These are phyloP conservation scores for Salticus scenicus DNA, from an alignment of 2,888 invertebrate genomes.

Conservation along the genomic window DNA sequence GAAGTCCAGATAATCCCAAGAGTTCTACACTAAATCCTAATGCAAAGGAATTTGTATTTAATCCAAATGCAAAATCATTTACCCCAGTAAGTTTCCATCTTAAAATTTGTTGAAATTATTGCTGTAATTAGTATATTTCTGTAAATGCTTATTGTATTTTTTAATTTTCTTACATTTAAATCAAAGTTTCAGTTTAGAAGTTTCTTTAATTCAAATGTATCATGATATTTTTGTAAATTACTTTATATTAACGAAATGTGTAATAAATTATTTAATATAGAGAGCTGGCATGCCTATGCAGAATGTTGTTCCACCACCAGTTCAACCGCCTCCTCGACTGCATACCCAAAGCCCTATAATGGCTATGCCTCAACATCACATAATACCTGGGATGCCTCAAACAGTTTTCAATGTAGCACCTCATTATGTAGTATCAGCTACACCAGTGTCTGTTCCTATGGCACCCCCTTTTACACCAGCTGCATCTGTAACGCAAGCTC, in stretches of 20 bases:
- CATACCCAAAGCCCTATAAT: conserved; percentile 70
- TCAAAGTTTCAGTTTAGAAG: too few relatives aligned
- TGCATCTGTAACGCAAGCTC: conserved; percentile 66
- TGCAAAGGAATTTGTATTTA: conserved; percentile 90
- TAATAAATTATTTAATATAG: too few relatives aligned
- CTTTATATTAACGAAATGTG: too few relatives aligned
- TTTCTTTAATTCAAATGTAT: too few relatives aligned
- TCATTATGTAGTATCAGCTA: conserved; percentile 70
- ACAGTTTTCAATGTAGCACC: conserved; percentile 75
- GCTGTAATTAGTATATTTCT: too few relatives aligned
- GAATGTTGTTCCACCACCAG: conserved; percentile 37
- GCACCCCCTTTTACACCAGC: conserved; percentile 63
- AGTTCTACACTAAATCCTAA: conserved; percentile 89
- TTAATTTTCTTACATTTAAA: too few relatives aligned
- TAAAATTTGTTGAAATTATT: too few relatives aligned
- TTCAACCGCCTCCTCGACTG: conserved; percentile 61
- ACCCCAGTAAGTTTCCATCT: conserved; percentile 79
- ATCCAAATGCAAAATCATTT: conserved; percentile 92
- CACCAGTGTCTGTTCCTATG: conserved; percentile 68
- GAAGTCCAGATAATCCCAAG: conserved; percentile 78
- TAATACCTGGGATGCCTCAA: conserved; percentile 71
- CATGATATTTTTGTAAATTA: too few relatives aligned
- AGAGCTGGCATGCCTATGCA: conserved; percentile 44
- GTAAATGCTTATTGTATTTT: too few relatives aligned
- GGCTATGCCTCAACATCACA: conserved; percentile 68